These are phyloP conservation scores for Chaetorhynchus papuensis DNA, from an alignment of 2,113 vertebrate genomes.

Conservation along the genomic window DNA sequence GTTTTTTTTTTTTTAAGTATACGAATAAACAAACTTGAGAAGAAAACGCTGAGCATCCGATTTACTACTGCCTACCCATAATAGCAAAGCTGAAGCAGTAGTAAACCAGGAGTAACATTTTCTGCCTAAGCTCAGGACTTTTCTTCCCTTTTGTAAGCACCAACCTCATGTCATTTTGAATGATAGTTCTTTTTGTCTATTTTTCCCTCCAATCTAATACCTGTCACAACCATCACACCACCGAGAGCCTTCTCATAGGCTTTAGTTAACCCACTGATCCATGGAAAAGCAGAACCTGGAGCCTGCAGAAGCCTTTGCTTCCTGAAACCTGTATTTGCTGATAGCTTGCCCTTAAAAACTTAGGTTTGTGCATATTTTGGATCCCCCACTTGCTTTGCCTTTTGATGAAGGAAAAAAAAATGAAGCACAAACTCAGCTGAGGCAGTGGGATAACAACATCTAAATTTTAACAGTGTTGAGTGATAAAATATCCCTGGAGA, in stretches of 20 bases:
- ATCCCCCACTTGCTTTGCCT: neutral
- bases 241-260: neutral
- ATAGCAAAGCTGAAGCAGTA: neutral
- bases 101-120: neutral
- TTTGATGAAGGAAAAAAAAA: neutral
- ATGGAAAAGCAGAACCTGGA: neutral
- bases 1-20: neutral
- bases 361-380: neutral
- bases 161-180: neutral
- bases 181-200: neutral
- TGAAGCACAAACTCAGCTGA: neutral
- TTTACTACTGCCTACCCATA: neutral
- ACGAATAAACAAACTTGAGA: neutral
- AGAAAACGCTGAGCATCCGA: neutral
- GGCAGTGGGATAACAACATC: neutral
- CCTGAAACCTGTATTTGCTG: neutral
- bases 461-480: neutral
- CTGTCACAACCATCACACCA: constrained; percentile 18
- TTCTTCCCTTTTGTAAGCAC: neutral
- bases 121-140: neutral
- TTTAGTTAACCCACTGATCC: constrained; percentile 45
- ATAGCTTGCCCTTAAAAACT: neutral
- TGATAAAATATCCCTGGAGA: constrained; percentile 36
- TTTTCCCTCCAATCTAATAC: constrained; percentile 8
- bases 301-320: neutral